A percentile compares a stretch with the other conserved stretches of the same genome.
phyloP scores from a whole-genome alignment of 1,140 invertebrate genomes.

The Orussus abietinus region DNA sequence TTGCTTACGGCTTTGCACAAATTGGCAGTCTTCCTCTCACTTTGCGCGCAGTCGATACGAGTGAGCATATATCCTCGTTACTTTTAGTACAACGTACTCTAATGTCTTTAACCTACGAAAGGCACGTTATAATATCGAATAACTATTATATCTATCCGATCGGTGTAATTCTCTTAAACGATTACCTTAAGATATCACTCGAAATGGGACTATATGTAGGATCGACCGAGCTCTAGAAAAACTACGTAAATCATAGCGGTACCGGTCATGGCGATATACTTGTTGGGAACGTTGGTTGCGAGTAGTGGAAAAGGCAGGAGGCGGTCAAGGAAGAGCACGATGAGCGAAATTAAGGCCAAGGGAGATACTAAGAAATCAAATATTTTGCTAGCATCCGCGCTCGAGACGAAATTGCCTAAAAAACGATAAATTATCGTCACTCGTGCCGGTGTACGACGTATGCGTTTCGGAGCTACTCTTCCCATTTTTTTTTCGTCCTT shows the following conservation, averaged over 20 bases:
- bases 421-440: no score
- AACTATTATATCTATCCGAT: constrained; percentile 20
- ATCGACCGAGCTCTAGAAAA: constrained; percentile 17
- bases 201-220: constrained; percentile 28
- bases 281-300: no score
- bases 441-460: no score
- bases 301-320: no score
- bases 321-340: no score
- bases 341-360: no score
- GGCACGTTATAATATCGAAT: constrained; percentile 34
- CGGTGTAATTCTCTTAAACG: constrained; percentile 21
- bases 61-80: constrained; percentile 27
- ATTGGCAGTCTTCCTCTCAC: constrained; percentile 42
- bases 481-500: no score
- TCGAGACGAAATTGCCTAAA: no score
- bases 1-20: constrained; percentile 28
- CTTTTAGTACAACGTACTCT: constrained; percentile 11
- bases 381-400: no score
- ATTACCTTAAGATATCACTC: constrained; percentile 41
- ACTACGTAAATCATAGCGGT: constrained; percentile 17
- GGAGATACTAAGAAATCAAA: no score
- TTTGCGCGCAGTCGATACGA: constrained; percentile 25
- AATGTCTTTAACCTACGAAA: constrained; percentile 26
- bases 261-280: no score
- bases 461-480: no score